Evolutionary conservation across 1,140 invertebrate species (phyloP).

Genomic region (Hypothenemus hampei): DNA sequence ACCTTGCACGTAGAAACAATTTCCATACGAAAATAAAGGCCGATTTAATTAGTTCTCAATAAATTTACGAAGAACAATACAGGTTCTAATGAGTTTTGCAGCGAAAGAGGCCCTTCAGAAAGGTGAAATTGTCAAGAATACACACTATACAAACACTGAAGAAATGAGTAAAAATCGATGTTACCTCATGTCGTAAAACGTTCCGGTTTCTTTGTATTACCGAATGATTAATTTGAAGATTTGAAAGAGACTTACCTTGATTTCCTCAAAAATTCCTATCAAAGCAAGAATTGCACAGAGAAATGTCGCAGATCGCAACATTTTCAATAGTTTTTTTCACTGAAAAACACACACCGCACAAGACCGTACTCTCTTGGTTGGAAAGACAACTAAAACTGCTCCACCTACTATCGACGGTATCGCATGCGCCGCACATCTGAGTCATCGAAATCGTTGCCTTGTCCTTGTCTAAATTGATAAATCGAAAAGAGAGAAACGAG

Average conservation of each 20-base stretch:
- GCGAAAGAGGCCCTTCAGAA: neutral
- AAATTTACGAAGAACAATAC: no score
- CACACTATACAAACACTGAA: constrained; percentile 23
- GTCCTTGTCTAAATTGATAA: constrained; percentile 6
- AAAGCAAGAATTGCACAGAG: constrained; percentile 33
- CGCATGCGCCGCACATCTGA: constrained; percentile 34
- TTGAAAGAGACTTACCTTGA: constrained; percentile 34
- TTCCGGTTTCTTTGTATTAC: constrained; percentile 19
- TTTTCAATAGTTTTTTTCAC: constrained; percentile 34
- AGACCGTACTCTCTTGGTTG: constrained; percentile 38
- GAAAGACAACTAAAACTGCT: constrained; percentile 37
- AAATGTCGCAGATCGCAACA: constrained; percentile 38
- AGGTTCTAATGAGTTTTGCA: neutral
- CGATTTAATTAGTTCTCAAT: no score
- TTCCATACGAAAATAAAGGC: no score
- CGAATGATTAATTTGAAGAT: neutral
- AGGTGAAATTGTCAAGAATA: constrained; percentile 16
- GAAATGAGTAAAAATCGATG: constrained; percentile 36
- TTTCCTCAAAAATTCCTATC: constrained; percentile 35
- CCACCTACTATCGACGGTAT: constrained; percentile 37
- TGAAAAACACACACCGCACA: constrained; percentile 33
- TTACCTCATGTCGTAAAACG: constrained; percentile 28
- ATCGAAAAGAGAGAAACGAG: no score
- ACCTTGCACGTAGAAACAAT: constrained; percentile 6
- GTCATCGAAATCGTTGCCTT: constrained; percentile 26